phyloP scores from a whole-genome alignment of 2,113 vertebrate genomes.

The Monopterus albus region DNA sequence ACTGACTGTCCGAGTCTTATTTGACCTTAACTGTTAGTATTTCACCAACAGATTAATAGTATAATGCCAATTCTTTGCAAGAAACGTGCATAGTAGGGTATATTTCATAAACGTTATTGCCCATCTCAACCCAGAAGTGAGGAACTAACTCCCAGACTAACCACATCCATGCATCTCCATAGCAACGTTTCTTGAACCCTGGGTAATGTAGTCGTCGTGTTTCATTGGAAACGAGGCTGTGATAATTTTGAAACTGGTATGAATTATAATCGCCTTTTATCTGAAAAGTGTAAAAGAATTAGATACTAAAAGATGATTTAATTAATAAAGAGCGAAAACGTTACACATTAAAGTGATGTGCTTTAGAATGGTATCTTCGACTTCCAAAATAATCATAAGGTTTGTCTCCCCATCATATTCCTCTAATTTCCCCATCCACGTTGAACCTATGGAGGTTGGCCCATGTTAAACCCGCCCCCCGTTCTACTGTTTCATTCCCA shows the following conservation, averaged over 20 bases:
- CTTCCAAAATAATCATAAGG: too few species aligned
- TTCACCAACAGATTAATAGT: background rate
- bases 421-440: too few species aligned
- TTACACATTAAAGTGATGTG: too few species aligned
- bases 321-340: too few species aligned
- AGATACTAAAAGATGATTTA: background rate
- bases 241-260: background rate
- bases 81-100: background rate
- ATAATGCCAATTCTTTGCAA: too few species aligned
- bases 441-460: too few species aligned
- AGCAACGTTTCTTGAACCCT: background rate
- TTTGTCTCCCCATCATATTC: too few species aligned
- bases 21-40: accelerated
- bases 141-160: background rate
- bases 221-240: background rate
- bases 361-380: too few species aligned
- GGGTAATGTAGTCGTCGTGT: slow-evolving; percentile 54
- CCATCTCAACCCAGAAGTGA: background rate
- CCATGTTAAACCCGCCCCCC: too few species aligned
- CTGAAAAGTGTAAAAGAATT: background rate
- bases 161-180: slow-evolving; percentile 35
- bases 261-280: too few species aligned
- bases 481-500: too few species aligned
- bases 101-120: background rate
- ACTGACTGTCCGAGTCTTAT: accelerated